Evolutionary conservation across 1,140 invertebrate genomes (phyloP).

Genomic region (Calephelis virginiensis): DNA sequence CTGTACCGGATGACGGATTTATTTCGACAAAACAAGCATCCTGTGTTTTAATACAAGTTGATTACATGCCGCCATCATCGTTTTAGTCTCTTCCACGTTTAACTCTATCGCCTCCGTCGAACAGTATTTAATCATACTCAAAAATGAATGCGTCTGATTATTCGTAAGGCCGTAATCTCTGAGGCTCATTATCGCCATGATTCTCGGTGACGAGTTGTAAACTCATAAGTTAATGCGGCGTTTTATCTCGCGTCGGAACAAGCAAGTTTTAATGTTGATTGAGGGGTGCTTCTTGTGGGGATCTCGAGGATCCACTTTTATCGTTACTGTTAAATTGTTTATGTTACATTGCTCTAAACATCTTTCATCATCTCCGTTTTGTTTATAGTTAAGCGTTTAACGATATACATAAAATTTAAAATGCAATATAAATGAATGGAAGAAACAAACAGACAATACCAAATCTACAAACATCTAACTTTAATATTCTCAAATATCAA

Average conservation of each 20-base stretch:
- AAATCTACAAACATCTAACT: no score
- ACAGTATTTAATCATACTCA: constrained; percentile 9
- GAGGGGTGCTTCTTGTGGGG: constrained; percentile 10
- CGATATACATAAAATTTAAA: no score
- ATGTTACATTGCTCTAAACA: constrained; percentile 7
- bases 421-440: no score
- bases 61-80: no score
- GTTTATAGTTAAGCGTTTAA: no score
- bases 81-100: no score
- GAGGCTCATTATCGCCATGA: constrained; percentile 12
- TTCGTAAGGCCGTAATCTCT: constrained; percentile 9
- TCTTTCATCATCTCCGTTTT: not conserved
- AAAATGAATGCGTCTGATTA: constrained; percentile 10
- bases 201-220: constrained; percentile 14
- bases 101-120: not conserved
- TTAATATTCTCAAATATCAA: no score
- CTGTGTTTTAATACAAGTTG: no score
- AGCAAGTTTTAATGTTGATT: constrained; percentile 15
- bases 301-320: constrained; percentile 12
- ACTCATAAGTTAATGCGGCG: constrained; percentile 16
- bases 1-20: no score
- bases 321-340: constrained; percentile 18
- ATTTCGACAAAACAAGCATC: no score
- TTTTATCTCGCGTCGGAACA: constrained; percentile 13
- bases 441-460: no score